Evolutionary conservation across 2,113 vertebrate species (phyloP).

Genomic region (Elgaria multicarinata): DNA sequence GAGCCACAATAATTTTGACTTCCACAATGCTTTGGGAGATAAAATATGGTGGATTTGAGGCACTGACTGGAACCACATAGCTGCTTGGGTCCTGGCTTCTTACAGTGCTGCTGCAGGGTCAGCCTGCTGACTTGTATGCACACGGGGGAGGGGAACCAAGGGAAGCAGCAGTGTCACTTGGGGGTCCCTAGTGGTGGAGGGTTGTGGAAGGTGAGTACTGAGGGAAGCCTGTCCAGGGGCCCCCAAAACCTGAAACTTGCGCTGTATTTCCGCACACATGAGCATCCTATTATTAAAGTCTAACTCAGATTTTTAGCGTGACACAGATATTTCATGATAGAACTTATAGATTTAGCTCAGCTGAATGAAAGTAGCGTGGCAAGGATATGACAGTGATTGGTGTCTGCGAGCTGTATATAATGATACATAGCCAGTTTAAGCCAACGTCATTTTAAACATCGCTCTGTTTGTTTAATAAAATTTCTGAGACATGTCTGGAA

Average conservation of each 20-base stretch:
- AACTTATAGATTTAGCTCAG: constrained; percentile 11
- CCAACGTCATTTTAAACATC: constrained; percentile 29
- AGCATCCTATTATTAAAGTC: background rate
- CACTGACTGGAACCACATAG: too few relatives aligned
- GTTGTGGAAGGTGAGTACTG: background rate
- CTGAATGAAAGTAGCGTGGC: background rate
- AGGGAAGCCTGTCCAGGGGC: background rate
- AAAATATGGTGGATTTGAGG: too few relatives aligned
- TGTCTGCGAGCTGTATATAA: background rate
- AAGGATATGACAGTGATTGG: background rate
- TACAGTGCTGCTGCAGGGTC: too few relatives aligned
- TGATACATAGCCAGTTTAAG: constrained; percentile 5
- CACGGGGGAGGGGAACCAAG: too few relatives aligned
- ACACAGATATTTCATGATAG: background rate
- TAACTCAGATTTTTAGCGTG: background rate
- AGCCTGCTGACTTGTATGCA: too few relatives aligned
- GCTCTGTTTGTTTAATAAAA: constrained; percentile 51
- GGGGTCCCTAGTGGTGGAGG: too few relatives aligned
- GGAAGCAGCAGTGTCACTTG: too few relatives aligned
- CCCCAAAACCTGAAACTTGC: background rate
- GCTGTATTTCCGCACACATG: too few relatives aligned
- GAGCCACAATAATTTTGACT: too few relatives aligned
- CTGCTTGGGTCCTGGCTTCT: too few relatives aligned
- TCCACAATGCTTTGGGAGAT: too few relatives aligned
- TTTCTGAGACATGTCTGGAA: constrained; percentile 42